phyloP scores from a whole-genome alignment of 2,797 vertebrate species.

The Thripadectes ignobilis region DNA sequence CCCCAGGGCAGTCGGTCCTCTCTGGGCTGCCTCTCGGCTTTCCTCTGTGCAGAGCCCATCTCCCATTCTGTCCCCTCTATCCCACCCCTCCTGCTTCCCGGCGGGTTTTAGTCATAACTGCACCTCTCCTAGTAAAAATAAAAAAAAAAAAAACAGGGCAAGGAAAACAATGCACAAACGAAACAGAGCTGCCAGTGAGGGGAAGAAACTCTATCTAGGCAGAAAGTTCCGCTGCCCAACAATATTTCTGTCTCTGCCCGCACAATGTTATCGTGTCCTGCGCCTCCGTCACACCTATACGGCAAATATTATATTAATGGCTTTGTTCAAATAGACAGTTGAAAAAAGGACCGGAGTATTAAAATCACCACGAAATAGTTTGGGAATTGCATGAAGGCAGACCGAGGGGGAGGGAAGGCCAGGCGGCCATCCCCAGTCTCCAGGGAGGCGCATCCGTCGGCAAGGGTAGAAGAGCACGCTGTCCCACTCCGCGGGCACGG shows the following conservation, averaged over 20 bases:
- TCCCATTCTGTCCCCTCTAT: too few species aligned
- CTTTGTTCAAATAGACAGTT: constrained; percentile 67
- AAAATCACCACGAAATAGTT: constrained; percentile 13
- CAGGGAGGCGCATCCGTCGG: not conserved
- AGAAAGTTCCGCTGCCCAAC: constrained; percentile 66
- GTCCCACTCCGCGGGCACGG: not conserved
- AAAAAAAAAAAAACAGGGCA: not conserved
- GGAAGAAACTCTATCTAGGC: constrained; percentile 24
- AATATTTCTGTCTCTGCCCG: constrained; percentile 52
- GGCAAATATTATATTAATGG: constrained; percentile 74
- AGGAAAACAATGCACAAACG: constrained; percentile 18
- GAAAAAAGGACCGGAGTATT: not conserved
- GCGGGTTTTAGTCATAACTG: not conserved
- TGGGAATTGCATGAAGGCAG: not conserved
- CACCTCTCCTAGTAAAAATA: not conserved
- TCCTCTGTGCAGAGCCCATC: not conserved
- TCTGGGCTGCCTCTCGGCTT: not conserved
- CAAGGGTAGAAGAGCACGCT: not conserved
- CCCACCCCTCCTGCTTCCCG: not conserved
- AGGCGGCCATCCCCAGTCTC: not conserved
- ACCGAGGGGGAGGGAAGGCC: not conserved
- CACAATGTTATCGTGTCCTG: constrained; percentile 76
- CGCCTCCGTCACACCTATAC: constrained; percentile 74
- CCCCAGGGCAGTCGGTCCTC: not conserved
- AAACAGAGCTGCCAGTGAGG: not conserved